Evolutionary conservation across 2,888 invertebrate species (phyloP).

Genomic region (Leucania comma): DNA sequence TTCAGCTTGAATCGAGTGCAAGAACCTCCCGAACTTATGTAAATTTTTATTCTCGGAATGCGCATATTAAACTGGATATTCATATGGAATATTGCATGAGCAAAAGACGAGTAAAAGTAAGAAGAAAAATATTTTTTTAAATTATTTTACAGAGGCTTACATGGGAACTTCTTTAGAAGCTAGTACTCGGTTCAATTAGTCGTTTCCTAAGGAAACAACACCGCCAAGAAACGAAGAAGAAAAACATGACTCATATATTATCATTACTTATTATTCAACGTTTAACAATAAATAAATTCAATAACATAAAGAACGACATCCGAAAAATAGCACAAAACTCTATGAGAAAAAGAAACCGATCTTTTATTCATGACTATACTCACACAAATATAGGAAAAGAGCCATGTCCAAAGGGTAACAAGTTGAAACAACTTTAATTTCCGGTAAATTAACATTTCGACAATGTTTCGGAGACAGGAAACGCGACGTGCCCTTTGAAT

Average conservation of each 20-base stretch:
- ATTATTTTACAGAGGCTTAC: too few species aligned
- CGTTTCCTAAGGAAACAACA: not conserved
- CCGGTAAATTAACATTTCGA: conserved; percentile 89
- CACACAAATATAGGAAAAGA: conserved; percentile 73
- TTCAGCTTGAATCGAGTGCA: too few species aligned
- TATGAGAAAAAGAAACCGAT: conserved; percentile 42
- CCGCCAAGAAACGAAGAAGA: not conserved
- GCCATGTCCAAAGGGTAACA: conserved; percentile 84
- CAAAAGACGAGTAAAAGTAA: too few species aligned
- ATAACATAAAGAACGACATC: not conserved
- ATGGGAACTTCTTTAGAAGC: too few species aligned
- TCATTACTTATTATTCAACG: not conserved
- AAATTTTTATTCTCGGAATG: too few species aligned
- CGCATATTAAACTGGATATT: too few species aligned
- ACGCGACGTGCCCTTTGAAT: conserved; percentile 80
- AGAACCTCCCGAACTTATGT: too few species aligned
- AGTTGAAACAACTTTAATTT: conserved; percentile 89
- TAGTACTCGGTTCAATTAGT: too few species aligned
- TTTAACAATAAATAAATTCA: not conserved
- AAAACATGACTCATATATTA: not conserved
- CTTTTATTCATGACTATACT: conserved; percentile 71
- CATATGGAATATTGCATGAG: too few species aligned
- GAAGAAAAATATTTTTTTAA: too few species aligned
- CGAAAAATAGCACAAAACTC: conserved; percentile 18
- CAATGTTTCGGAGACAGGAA: conserved; percentile 82